Conservation (phyloP, 1,140 invertebrate species). For the Neotoxoptera formosana region DNA sequence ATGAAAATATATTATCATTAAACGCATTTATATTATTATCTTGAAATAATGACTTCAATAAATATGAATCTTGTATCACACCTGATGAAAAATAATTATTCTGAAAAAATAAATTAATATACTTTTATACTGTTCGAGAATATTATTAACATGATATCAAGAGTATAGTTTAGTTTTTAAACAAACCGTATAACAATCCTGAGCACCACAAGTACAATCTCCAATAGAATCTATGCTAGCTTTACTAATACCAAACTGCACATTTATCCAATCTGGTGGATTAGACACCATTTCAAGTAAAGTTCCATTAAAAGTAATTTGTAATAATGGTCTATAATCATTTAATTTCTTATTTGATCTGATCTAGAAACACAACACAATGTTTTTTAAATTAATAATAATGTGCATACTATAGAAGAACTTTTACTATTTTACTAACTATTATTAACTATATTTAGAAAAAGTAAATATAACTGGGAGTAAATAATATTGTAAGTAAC, state of each 20-base stretch:
- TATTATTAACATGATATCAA: background rate
- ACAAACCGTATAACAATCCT: slow-evolving; percentile 52
- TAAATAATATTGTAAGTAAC: background rate
- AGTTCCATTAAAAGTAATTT: slow-evolving; percentile 64
- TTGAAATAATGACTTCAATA: slow-evolving; percentile 58
- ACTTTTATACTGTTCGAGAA: background rate
- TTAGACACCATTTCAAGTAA: slow-evolving; percentile 63
- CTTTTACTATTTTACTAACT: background rate
- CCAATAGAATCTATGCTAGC: slow-evolving; percentile 62
- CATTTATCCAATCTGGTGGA: slow-evolving; percentile 64
- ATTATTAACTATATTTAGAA: background rate
- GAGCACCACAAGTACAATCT: slow-evolving; percentile 62
- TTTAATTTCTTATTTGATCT: slow-evolving; percentile 60
- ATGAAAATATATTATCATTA: slow-evolving; percentile 45
- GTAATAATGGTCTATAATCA: slow-evolving; percentile 50
- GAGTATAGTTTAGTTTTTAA: background rate
- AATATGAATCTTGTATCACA: slow-evolving; percentile 40
- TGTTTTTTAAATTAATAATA: background rate
- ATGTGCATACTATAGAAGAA: background rate
- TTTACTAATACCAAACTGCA: slow-evolving; percentile 64
- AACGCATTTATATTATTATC: background rate
- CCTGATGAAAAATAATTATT: slow-evolving; percentile 56
- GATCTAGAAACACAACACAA: slow-evolving; percentile 51
- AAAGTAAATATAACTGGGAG: background rate
- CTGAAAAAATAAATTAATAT: slow-evolving; percentile 20